Percentiles rank a stretch among this genome's conserved stretches.
Evolutionary conservation across 2,113 vertebrate species (phyloP).

Genomic region (Tonatia bakeri): DNA sequence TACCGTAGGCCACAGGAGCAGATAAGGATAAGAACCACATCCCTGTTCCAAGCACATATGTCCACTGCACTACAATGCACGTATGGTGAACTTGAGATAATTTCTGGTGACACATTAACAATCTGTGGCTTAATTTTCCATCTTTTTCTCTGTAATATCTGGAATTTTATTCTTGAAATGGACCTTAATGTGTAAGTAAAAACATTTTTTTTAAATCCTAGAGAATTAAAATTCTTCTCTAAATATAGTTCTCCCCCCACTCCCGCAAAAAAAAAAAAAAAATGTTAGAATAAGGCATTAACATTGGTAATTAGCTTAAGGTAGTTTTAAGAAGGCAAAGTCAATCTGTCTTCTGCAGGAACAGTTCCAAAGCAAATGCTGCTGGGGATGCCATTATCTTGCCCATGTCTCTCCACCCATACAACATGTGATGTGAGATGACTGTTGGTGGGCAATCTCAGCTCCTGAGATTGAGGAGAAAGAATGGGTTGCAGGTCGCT

Average conservation of each 20-base stretch:
- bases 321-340: neutral
- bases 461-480: too few relatives aligned
- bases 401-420: neutral
- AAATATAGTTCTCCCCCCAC: neutral
- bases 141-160: neutral
- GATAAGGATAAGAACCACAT: neutral
- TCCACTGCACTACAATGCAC: too few relatives aligned
- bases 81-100: neutral
- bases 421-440: neutral
- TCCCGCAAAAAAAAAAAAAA: neutral
- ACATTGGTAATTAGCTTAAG: neutral
- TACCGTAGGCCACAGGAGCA: neutral
- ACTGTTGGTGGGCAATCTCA: neutral
- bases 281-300: neutral
- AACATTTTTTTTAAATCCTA: neutral
- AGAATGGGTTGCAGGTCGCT: rapidly evolving
- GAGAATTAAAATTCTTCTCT: neutral
- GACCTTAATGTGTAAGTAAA: neutral
- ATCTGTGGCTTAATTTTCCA: neutral
- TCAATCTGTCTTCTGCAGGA: neutral
- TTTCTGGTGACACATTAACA: neutral
- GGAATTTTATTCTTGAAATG: neutral
- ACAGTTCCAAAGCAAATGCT: neutral
- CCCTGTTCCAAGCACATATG: neutral
- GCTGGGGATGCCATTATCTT: neutral